A percentile compares a stretch with the other conserved stretches of the same genome.
phyloP scores from a whole-genome alignment of 2,113 vertebrate species.

The human (Homo sapiens) region DNA sequence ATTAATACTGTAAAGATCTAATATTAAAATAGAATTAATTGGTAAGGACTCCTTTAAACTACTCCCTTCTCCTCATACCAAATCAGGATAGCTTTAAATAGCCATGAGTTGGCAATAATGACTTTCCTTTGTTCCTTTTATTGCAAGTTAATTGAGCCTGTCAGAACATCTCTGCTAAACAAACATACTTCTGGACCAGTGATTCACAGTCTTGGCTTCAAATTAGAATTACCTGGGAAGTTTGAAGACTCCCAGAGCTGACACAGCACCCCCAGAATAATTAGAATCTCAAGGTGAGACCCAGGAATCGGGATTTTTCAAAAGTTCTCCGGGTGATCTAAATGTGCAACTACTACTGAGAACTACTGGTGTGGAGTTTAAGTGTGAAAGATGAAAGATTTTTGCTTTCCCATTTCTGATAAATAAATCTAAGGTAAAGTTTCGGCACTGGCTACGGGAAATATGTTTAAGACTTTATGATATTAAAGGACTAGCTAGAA shows the following conservation, averaged over 20 bases:
- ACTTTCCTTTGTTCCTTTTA: conserved; percentile 19
- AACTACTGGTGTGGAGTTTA: neutral
- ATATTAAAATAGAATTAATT: conserved; percentile 40
- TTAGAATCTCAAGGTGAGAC: neutral
- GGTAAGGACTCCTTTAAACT: neutral
- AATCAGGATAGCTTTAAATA: conserved; percentile 21
- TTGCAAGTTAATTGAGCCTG: neutral
- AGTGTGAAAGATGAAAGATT: neutral
- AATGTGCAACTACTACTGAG: neutral
- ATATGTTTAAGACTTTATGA: neutral
- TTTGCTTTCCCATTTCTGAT: neutral
- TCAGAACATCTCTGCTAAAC: neutral
- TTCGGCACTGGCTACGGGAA: neutral
- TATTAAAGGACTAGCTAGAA: neutral
- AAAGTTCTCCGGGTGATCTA: neutral
- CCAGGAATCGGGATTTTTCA: neutral
- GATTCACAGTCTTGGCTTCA: neutral
- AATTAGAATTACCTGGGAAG: neutral
- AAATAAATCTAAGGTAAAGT: neutral
- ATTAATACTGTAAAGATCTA: neutral
- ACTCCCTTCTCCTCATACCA: neutral
- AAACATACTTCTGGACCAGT: neutral
- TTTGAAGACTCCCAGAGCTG: neutral
- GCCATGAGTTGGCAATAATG: neutral
- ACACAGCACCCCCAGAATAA: neutral